Conservation (phyloP, 2,888 invertebrate genomes). For the Congeria kusceri region DNA sequence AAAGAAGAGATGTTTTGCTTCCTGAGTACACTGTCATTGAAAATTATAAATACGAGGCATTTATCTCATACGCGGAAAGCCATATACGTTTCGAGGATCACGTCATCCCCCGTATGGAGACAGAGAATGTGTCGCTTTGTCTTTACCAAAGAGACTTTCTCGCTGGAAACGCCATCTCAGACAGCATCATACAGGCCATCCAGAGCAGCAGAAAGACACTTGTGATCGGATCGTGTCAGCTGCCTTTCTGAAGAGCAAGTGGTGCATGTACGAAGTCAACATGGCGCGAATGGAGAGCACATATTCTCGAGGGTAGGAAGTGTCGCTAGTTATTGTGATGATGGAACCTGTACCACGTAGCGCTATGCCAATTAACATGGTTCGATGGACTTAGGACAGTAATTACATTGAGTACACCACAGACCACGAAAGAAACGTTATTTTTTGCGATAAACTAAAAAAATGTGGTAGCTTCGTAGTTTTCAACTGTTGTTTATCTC, state of each 20-base stretch:
- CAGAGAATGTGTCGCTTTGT: constrained; percentile 54
- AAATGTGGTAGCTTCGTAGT: neutral
- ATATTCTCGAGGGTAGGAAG: constrained; percentile 41
- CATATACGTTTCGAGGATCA: constrained; percentile 15
- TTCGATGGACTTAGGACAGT: neutral
- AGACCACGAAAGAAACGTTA: neutral
- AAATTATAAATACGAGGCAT: neutral
- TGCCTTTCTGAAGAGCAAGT: constrained; percentile 60
- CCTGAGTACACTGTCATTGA: neutral
- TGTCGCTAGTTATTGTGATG: constrained; percentile 46
- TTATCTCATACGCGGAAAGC: neutral
- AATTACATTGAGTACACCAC: neutral
- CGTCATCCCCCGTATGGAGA: constrained; percentile 19
- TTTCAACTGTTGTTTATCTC: no score
- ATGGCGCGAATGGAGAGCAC: neutral
- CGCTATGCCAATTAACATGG: neutral
- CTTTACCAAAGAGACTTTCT: constrained; percentile 67
- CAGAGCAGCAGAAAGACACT: constrained; percentile 54
- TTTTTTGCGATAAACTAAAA: neutral
- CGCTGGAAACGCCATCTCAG: constrained; percentile 58
- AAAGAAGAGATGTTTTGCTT: constrained; percentile 28
- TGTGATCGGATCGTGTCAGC: constrained; percentile 57
- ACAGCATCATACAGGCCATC: constrained; percentile 59
- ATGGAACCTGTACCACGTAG: neutral
- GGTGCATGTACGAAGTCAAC: constrained; percentile 68